phyloP scores from a whole-genome alignment of 1,140 invertebrate species.

The Drosophila dunni region DNA sequence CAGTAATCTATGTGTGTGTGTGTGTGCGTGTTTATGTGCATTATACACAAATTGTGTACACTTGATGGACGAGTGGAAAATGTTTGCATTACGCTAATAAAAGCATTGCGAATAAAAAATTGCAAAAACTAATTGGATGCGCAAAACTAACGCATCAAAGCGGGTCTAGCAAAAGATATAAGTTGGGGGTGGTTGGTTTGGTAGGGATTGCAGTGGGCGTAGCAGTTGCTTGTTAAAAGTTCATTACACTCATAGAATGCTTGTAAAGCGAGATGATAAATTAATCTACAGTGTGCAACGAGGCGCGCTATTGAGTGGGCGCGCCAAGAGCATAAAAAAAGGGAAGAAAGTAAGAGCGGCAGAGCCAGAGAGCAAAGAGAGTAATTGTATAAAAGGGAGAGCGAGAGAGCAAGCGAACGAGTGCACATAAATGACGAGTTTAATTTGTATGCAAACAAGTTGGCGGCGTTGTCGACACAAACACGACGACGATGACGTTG shows the following conservation, averaged over 20 bases:
- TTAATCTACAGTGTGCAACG: conserved; percentile 80
- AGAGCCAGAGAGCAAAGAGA: not conserved
- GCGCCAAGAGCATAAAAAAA: conserved; percentile 32
- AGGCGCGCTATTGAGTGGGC: conserved; percentile 78
- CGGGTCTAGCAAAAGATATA: not conserved
- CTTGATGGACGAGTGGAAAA: conserved; percentile 54
- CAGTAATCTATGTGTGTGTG: not conserved
- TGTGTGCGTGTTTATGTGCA: not conserved
- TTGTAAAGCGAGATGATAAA: conserved; percentile 83
- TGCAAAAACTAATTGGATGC: conserved; percentile 77
- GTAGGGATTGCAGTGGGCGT: conserved; percentile 42
- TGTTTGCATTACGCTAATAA: conserved; percentile 79
- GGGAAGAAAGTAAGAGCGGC: conserved; percentile 9
- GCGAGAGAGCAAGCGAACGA: not conserved
- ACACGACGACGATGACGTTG: conserved; percentile 67
- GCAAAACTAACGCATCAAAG: conserved; percentile 55
- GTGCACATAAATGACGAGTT: conserved; percentile 78
- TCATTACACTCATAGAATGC: conserved; percentile 82
- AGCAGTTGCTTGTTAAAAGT: conserved; percentile 78
- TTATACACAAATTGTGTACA: conserved; percentile 18
- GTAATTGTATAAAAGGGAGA: not conserved
- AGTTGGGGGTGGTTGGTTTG: not conserved
- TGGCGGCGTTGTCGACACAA: conserved; percentile 76
- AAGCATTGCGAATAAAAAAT: conserved; percentile 57
- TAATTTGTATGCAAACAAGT: conserved; percentile 84